These are phyloP conservation scores for Ornithoptera alexandrae DNA, from an alignment of 2,888 invertebrate species.

Conservation along the genomic window DNA sequence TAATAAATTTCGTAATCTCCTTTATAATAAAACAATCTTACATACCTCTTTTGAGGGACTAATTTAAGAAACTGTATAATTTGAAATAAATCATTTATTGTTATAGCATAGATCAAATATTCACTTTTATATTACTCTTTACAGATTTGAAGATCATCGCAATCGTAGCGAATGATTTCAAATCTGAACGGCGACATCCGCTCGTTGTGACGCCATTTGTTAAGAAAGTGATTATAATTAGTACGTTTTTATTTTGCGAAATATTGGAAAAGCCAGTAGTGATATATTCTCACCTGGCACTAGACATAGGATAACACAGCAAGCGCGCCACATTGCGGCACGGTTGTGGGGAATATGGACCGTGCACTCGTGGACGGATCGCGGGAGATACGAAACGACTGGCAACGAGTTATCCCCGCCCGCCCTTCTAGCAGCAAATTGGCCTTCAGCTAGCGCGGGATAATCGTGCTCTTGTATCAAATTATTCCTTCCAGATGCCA, in stretches of 20 bases:
- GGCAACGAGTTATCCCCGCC: conserved; percentile 47
- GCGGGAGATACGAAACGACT: conserved; percentile 40
- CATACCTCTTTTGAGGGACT: background rate
- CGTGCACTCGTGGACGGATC: conserved; percentile 37
- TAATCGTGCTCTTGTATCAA: conserved; percentile 45
- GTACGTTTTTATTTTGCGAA: background rate
- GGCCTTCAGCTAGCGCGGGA: conserved; percentile 54
- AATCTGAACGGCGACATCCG: conserved; percentile 27
- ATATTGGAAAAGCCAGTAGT: background rate
- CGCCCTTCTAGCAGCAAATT: conserved; percentile 59
- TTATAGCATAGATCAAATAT: conserved; percentile 4
- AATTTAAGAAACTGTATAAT: conserved; percentile 33
- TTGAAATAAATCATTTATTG: conserved; percentile 39
- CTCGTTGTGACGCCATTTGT: background rate
- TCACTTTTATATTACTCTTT: conserved; percentile 13
- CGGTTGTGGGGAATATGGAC: conserved; percentile 34
- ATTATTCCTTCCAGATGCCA: conserved; percentile 32
- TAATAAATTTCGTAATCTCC: too few species aligned
- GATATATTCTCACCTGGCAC: conserved; percentile 55
- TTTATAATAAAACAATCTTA: too few species aligned
- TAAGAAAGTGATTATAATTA: background rate
- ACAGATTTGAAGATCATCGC: conserved; percentile 17
- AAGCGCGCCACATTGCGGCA: conserved; percentile 46
- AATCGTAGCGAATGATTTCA: conserved; percentile 13
- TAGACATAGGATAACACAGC: conserved; percentile 53